Percentiles rank a stretch among this genome's conserved stretches.
These are phyloP conservation scores for Leptonema lineaticorne DNA, from an alignment of 1,140 invertebrate species.

Conservation along the genomic window DNA sequence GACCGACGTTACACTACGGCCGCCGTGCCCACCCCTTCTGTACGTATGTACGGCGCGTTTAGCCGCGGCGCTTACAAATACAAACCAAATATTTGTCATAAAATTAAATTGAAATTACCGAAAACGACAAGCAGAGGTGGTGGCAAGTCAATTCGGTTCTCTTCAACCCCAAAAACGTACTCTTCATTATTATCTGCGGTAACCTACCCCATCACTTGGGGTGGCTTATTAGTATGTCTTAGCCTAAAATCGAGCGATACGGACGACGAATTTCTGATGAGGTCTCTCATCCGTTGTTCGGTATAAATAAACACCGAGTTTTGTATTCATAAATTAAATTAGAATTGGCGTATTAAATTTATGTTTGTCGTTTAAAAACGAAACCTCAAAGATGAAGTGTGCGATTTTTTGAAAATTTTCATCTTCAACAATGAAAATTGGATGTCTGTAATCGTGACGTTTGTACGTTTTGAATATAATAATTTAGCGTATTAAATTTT, in stretches of 20 bases:
- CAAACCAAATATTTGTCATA: conserved; percentile 38
- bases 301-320: background rate
- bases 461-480: too few species aligned
- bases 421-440: too few species aligned
- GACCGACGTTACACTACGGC: background rate
- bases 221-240: conserved; percentile 4
- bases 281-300: background rate
- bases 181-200: background rate
- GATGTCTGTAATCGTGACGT: too few species aligned
- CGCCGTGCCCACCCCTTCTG: too few species aligned
- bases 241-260: background rate
- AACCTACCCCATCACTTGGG: background rate
- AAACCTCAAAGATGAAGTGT: too few species aligned
- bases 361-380: too few species aligned
- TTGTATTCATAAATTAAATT: too few species aligned
- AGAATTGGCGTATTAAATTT: too few species aligned
- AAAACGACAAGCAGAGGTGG: conserved; percentile 2
- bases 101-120: conserved; percentile 26
- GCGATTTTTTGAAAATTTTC: too few species aligned
- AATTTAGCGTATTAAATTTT: too few species aligned
- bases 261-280: conserved; percentile 12
- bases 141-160: background rate
- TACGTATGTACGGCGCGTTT: conserved; percentile 20
- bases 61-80: conserved; percentile 33
- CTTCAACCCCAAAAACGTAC: background rate